Conservation (phyloP, 2,113 vertebrate species). For the Lathamus discolor region DNA sequence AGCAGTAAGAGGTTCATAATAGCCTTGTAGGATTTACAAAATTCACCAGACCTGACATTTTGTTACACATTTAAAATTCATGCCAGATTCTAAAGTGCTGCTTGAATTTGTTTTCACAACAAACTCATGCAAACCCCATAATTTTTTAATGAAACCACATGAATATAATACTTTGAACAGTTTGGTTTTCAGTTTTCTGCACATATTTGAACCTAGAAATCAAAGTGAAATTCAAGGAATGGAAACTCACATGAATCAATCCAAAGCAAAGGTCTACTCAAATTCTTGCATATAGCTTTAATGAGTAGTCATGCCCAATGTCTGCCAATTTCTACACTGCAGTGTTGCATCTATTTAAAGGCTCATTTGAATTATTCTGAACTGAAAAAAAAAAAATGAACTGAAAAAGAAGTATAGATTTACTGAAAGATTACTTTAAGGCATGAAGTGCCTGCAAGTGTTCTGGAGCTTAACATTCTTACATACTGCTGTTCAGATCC, state of each 20-base stretch:
- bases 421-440: not conserved
- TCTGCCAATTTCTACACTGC: not conserved
- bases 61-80: not conserved
- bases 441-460: not conserved
- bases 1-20: not conserved
- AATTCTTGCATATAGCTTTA: constrained; percentile 13
- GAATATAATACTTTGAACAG: not conserved
- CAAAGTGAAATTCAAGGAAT: constrained; percentile 18
- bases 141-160: not conserved
- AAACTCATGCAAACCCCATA: not conserved
- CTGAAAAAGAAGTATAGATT: not conserved
- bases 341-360: not conserved
- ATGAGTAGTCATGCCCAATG: not conserved
- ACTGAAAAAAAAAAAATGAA: not conserved
- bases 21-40: not conserved
- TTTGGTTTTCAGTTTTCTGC: constrained; percentile 9
- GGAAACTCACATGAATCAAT: constrained; percentile 33
- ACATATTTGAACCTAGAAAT: constrained; percentile 12
- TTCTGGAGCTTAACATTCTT: not conserved
- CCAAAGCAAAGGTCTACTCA: constrained; percentile 25
- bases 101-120: not conserved
- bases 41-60: not conserved
- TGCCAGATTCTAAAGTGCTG: not conserved
- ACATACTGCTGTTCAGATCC: not conserved
- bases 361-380: not conserved